Evolutionary conservation across 2,113 vertebrate species (phyloP), one percentile per base, ranked within the genome.

Genomic region (Cololabis saira): DNA sequence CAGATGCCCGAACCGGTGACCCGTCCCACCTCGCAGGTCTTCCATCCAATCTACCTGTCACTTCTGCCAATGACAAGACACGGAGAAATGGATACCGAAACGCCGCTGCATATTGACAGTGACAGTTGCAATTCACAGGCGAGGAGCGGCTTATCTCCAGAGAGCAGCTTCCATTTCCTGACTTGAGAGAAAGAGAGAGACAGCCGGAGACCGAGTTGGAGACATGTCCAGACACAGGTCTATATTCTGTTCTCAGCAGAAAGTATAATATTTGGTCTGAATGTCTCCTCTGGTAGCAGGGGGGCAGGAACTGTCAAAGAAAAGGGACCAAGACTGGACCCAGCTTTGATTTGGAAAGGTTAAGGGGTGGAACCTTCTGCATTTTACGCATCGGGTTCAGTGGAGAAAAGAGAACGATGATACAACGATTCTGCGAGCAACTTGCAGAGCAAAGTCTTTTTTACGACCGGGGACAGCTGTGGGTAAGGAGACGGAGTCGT

Each of bases 31-130:
- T 67, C 51, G 59, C 75, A 57, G 67, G 73, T 66, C 74, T 78
- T 61, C 80, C 72, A 82, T 90, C 87, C 88, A 89, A 85, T 88
- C 82, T 79, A 84, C 84, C 80, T 63, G 88, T 91, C 91, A 90
- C 78, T 91, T 74, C 78, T 80, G 78, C 82, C 82, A 86, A 80
- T 63, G 85, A 80, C 80, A 53, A 71, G 78, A 84, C 84, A 76
- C n/a, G 65, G 33, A 69, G 83, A 80, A 84, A 86, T 78, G 85
- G 88, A 86, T 74, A 78, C 77, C 1, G 52, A 21, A 55, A 53
- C 49, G 49, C 33, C 10, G 68, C 76, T 62, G 75, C 65, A 80
- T 84, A 90, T 82, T 89, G 90, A 88, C 87, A 85, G 69, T 74
- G 81, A 89, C 77, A 82, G 87, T 69, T 76, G 83, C 86, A 82